These are phyloP conservation scores for Chrysochloris asiatica DNA, from an alignment of 2,113 vertebrate genomes.

Conservation along the genomic window DNA sequence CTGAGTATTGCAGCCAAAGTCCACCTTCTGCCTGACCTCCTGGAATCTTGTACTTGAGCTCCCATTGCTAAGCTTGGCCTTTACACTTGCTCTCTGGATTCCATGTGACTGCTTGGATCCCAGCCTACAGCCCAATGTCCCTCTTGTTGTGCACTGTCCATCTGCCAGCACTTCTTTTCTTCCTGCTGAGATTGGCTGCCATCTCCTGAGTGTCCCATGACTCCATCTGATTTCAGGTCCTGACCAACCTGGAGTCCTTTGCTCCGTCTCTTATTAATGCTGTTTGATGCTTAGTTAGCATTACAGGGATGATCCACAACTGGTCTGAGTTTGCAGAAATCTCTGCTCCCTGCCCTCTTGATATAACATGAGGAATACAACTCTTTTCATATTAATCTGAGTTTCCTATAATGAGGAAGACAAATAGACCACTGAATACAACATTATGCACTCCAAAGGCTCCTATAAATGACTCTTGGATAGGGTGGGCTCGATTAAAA, in stretches of 20 bases:
- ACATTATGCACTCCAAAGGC: constrained; percentile 28
- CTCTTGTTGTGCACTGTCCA: not conserved
- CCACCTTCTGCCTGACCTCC: not conserved
- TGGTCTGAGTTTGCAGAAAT: not conserved
- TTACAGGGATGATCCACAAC: not conserved
- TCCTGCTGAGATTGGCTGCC: not conserved
- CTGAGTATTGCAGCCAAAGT: not conserved
- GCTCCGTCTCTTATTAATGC: not conserved
- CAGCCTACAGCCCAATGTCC: not conserved
- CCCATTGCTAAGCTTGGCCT: not conserved
- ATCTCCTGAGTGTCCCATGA: not conserved
- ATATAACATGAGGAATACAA: not conserved
- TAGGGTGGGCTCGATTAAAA: constrained; percentile 74
- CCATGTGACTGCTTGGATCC: not conserved
- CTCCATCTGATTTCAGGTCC: not conserved
- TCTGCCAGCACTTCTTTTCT: not conserved
- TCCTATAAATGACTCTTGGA: constrained; percentile 62
- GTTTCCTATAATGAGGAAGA: constrained; percentile 34
- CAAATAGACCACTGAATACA: constrained; percentile 35
- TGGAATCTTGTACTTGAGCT: not conserved
- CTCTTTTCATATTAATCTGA: constrained; percentile 10
- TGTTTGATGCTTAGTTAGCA: not conserved
- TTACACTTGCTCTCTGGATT: not conserved
- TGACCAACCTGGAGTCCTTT: not conserved
- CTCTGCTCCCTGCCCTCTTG: not conserved